Conservation (phyloP, 2,888 invertebrate species). For the Agonopterix alstromeriana region DNA sequence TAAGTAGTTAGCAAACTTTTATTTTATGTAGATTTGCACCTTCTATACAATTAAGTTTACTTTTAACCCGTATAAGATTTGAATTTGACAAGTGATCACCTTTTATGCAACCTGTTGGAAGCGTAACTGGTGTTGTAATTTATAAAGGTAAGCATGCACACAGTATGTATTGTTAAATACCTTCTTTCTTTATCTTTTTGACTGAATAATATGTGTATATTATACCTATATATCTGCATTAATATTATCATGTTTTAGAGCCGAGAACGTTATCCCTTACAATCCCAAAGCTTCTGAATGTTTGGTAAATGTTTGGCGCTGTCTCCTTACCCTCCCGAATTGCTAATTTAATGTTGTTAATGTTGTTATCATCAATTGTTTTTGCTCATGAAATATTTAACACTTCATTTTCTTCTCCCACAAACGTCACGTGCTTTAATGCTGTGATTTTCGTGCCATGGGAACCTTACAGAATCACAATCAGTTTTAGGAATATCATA, state of each 20-base stretch:
- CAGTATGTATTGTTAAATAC: constrained; percentile 54
- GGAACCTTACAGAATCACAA: constrained; percentile 10
- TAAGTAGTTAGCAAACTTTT: constrained; percentile 66
- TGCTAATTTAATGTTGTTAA: too few relatives aligned
- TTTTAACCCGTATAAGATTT: constrained; percentile 63
- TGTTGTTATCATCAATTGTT: neutral
- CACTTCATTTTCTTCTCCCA: constrained; percentile 7
- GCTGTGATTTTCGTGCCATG: constrained; percentile 22
- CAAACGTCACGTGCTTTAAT: constrained; percentile 23
- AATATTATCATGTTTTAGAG: neutral
- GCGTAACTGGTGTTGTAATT: constrained; percentile 74
- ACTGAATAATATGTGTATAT: too few relatives aligned
- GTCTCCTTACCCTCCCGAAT: too few relatives aligned
- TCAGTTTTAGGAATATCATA: neutral
- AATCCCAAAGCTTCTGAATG: constrained; percentile 19
- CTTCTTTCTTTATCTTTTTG: constrained; percentile 9
- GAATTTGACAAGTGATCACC: constrained; percentile 71
- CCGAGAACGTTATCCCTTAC: neutral
- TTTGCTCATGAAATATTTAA: neutral
- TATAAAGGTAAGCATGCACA: constrained; percentile 75
- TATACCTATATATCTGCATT: neutral
- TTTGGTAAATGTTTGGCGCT: constrained; percentile 6
- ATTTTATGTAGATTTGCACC: constrained; percentile 67
- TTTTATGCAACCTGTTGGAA: constrained; percentile 74
- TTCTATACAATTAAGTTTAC: constrained; percentile 55